Evolutionary conservation across 2,113 vertebrate genomes (phyloP).

Genomic region (Gambusia holbrooki): DNA sequence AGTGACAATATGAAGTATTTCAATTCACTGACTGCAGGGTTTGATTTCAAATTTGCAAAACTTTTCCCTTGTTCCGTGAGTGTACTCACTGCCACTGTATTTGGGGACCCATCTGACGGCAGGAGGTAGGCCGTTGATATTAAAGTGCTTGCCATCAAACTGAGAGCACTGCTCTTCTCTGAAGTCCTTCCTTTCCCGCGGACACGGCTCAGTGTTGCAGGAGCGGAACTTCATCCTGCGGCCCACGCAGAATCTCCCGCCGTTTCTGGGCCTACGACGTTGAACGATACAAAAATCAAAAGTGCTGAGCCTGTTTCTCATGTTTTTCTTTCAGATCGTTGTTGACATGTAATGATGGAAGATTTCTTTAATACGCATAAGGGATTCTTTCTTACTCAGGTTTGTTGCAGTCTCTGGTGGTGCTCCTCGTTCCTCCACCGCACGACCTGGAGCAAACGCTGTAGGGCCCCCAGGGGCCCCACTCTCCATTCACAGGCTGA

Average conservation of each 20-base stretch:
- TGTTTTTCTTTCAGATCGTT: no score
- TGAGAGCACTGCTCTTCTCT: constrained; percentile 94
- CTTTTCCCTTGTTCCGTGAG: background rate
- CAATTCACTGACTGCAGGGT: no score
- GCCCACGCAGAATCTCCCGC: constrained; percentile 94
- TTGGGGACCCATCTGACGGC: constrained; percentile 95
- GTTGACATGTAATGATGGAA: background rate
- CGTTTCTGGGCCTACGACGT: constrained; percentile 87
- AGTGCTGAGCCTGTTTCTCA: no score
- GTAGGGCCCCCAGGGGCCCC: constrained; percentile 94
- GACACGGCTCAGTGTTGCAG: constrained; percentile 94
- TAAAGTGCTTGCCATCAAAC: constrained; percentile 95
- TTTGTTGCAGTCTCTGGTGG: constrained; percentile 88
- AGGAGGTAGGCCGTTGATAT: constrained; percentile 93
- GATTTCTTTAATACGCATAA: background rate
- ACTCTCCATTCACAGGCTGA: constrained; percentile 90
- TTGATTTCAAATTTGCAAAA: background rate
- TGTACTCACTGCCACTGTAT: constrained; percentile 94
- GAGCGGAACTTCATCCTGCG: constrained; percentile 98
- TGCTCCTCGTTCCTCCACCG: constrained; percentile 93
- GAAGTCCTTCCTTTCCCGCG: constrained; percentile 89
- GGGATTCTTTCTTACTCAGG: constrained; percentile 87
- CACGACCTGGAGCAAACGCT: constrained; percentile 92
- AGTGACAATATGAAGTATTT: no score
- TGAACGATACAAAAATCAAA: background rate